These are phyloP conservation scores for Ennomos erosarius DNA, from an alignment of 2,888 invertebrate genomes.

Conservation along the genomic window DNA sequence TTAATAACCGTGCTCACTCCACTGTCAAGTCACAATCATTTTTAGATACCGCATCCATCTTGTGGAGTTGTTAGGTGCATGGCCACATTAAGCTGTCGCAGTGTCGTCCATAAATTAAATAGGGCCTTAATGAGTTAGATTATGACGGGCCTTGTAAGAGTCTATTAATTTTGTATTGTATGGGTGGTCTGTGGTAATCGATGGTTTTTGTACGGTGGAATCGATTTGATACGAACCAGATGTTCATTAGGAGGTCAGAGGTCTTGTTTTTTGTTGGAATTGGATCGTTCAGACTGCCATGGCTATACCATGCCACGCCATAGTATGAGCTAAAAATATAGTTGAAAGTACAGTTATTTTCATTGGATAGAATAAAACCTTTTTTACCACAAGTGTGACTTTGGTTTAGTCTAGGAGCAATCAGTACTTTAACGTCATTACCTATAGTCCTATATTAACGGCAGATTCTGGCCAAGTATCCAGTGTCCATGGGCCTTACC, in stretches of 20 bases:
- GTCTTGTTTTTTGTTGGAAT: conserved; percentile 16
- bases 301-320: too few species aligned
- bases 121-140: conserved; percentile 71
- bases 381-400: too few species aligned
- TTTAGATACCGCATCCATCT: conserved; percentile 38
- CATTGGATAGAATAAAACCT: too few species aligned
- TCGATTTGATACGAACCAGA: conserved; percentile 35
- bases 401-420: too few species aligned
- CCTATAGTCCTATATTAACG: too few species aligned
- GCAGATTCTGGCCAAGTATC: too few species aligned
- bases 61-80: conserved; percentile 23
- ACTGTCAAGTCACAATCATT: conserved; percentile 11
- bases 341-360: too few species aligned
- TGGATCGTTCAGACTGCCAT: background rate
- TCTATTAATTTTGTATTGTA: conserved; percentile 60
- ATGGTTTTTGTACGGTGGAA: conserved; percentile 33
- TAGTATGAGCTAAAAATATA: too few species aligned
- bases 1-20: conserved; percentile 27
- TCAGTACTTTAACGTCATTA: too few species aligned
- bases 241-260: conserved; percentile 28
- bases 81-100: conserved; percentile 55
- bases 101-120: conserved; percentile 69
- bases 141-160: conserved; percentile 65
- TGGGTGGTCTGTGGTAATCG: conserved; percentile 58
- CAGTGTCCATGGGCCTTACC: too few species aligned